Base-by-base conservation (phyloP, 2,888 invertebrate species). In the Caenorhabditis sp. region DNA sequence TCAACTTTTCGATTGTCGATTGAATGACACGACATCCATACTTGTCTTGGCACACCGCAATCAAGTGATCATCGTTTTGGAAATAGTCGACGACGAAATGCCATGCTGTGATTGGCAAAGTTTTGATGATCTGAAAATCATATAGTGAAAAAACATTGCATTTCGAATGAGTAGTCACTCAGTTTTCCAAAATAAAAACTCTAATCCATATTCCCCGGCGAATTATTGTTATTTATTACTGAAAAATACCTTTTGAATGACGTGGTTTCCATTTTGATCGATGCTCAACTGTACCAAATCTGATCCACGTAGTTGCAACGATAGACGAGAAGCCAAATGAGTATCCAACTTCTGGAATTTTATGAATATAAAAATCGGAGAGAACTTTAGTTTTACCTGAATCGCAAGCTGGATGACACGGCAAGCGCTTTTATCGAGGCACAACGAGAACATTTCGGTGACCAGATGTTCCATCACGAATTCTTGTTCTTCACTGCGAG, bases 341-440 rank as follows among this genome's bases (percentile, higher is more conserved):
- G 52, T 49, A 7, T 75, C 70, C 27, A 73, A 58, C 53, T 73
- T 73, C 54, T 72, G 66, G 50, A 62, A 21, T 10, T n/a, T n/a
- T n/a, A 31, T 10, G 31, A 31, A 10, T 7, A 31, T 31, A n/a
- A n/a, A n/a, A n/a, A n/a, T n/a, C n/a, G n/a, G n/a, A n/a, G n/a
- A n/a, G n/a, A n/a, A n/a, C n/a, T n/a, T n/a, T n/a, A 52, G 10
- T 17, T 20, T 53, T 3, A 77, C 74, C 74, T 81, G 79, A 49
- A 85, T 76, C 23, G 81, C 78, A 58, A 83, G 81, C 67, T 86
- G 86, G 5, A 86, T 78, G 10, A 86, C 85, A n/a, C 86, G 78
- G 59, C 86, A 86, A 1, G 83, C 81, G 59, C 83, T 85, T 23
- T 84, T 77, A 63, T 85, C 83, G 54, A 81, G 63, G 60, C 84